Percentiles rank a stretch among this genome's conserved stretches.
Evolutionary conservation across 2,888 invertebrate species (phyloP).

Genomic region (Napeogenes sylphis): DNA sequence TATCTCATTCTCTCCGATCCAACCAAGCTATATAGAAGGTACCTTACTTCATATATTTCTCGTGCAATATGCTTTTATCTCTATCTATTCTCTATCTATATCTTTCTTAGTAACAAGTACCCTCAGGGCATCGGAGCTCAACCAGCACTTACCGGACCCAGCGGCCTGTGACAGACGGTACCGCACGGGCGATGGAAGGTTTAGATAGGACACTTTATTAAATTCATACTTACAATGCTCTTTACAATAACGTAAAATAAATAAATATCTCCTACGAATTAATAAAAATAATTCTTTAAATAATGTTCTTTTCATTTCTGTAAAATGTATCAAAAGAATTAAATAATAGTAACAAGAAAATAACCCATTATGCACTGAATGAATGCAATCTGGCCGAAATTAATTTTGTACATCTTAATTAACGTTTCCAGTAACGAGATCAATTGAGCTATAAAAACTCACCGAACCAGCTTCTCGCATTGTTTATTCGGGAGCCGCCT

Average conservation of each 20-base stretch:
- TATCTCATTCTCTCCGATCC: too few relatives aligned
- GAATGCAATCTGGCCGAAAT: constrained; percentile 3
- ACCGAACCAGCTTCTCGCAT: constrained; percentile 24
- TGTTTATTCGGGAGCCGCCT: constrained; percentile 42
- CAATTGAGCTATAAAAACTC: constrained; percentile 19
- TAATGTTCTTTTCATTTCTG: too few relatives aligned
- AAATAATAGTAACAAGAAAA: constrained; percentile 12
- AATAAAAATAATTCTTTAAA: too few relatives aligned
- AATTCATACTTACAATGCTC: background rate
- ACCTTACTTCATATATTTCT: too few relatives aligned
- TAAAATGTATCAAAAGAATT: background rate
- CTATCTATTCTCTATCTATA: constrained; percentile 9
- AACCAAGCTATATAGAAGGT: too few relatives aligned
- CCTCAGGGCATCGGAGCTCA: constrained; percentile 51
- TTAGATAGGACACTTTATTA: constrained; percentile 13
- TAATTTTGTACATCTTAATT: constrained; percentile 27
- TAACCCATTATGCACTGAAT: constrained; percentile 9
- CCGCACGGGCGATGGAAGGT: constrained; percentile 48
- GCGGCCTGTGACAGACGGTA: constrained; percentile 65
- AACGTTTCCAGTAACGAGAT: constrained; percentile 24
- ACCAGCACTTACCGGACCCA: constrained; percentile 56
- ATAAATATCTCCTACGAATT: too few relatives aligned
- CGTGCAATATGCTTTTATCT: background rate
- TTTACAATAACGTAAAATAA: too few relatives aligned
- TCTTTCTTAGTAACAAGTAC: constrained; percentile 18